These are phyloP conservation scores for Lepisosteus osseus DNA, from an alignment of 2,113 vertebrate genomes.

Conservation along the genomic window DNA sequence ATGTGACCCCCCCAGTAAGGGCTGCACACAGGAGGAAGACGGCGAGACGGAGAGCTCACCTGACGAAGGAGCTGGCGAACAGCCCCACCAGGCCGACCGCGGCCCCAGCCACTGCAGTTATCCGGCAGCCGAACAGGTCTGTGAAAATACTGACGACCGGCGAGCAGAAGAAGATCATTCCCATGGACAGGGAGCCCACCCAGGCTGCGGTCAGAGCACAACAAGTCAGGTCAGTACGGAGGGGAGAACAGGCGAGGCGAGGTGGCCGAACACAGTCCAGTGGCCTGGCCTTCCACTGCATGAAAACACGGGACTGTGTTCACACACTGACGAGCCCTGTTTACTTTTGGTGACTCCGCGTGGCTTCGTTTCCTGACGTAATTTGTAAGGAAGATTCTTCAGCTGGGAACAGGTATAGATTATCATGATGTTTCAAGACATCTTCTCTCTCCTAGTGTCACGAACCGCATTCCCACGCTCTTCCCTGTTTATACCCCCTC, in stretches of 20 bases:
- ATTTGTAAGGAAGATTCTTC: too few relatives aligned
- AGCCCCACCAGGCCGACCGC: slow-evolving; percentile 82
- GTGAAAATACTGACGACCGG: slow-evolving; percentile 94
- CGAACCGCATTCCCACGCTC: too few relatives aligned
- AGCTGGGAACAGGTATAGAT: too few relatives aligned
- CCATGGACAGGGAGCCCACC: slow-evolving; percentile 93
- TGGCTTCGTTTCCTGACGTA: too few relatives aligned
- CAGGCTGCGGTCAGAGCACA: slow-evolving; percentile 70
- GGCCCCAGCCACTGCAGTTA: slow-evolving; percentile 82
- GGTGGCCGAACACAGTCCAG: too few relatives aligned
- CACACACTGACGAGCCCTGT: too few relatives aligned
- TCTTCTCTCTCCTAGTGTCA: too few relatives aligned
- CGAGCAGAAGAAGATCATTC: slow-evolving; percentile 97
- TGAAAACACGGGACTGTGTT: too few relatives aligned
- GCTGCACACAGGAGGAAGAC: background rate
- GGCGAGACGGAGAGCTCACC: slow-evolving; percentile 59
- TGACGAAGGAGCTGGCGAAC: slow-evolving; percentile 89
- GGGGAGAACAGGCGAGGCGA: background rate
- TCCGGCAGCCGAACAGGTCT: slow-evolving; percentile 83
- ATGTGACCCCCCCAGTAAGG: background rate
- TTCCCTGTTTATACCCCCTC: too few relatives aligned
- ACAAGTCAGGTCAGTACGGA: background rate
- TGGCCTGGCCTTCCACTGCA: too few relatives aligned
- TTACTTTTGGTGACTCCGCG: too few relatives aligned
- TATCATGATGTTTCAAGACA: too few relatives aligned